Evolutionary conservation across 2,888 invertebrate species (phyloP).

Genomic region (Drosophila fulvimacula): DNA sequence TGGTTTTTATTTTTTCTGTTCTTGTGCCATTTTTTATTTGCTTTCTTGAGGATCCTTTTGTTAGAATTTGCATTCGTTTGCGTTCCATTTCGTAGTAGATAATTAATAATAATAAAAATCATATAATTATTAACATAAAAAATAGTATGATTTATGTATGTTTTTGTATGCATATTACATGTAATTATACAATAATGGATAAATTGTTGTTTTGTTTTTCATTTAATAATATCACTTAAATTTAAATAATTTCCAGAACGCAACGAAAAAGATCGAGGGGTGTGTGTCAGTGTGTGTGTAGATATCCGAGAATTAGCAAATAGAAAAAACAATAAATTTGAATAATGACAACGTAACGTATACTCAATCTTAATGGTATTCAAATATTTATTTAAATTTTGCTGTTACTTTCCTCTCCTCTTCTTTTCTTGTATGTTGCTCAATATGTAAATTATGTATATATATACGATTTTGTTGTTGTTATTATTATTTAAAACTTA

Average conservation of each 20-base stretch:
- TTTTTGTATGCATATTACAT: slow-evolving; percentile 62
- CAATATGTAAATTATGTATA: slow-evolving; percentile 11
- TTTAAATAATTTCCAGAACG: slow-evolving; percentile 82
- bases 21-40: slow-evolving; percentile 28
- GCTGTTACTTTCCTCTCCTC: slow-evolving; percentile 4
- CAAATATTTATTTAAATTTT: slow-evolving; percentile 20
- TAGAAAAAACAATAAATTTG: slow-evolving; percentile 38
- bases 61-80: slow-evolving; percentile 62
- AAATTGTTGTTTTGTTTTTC: slow-evolving; percentile 31
- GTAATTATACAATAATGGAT: slow-evolving; percentile 78
- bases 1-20: slow-evolving; percentile 11
- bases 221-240: slow-evolving; percentile 81
- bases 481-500: slow-evolving; percentile 64
- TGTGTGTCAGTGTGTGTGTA: slow-evolving; percentile 29
- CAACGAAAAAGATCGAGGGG: slow-evolving; percentile 69
- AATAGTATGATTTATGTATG: slow-evolving; percentile 62
- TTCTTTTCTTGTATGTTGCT: slow-evolving; percentile 13
- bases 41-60: slow-evolving; percentile 62
- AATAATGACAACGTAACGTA: slow-evolving; percentile 50
- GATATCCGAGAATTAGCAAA: slow-evolving; percentile 49
- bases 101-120: slow-evolving; percentile 18
- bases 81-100: slow-evolving; percentile 62
- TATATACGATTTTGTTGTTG: slow-evolving; percentile 19
- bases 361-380: slow-evolving; percentile 29
- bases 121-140: slow-evolving; percentile 71